phyloP scores from a whole-genome alignment of 2,888 invertebrate genomes.

The Idaea aversata region DNA sequence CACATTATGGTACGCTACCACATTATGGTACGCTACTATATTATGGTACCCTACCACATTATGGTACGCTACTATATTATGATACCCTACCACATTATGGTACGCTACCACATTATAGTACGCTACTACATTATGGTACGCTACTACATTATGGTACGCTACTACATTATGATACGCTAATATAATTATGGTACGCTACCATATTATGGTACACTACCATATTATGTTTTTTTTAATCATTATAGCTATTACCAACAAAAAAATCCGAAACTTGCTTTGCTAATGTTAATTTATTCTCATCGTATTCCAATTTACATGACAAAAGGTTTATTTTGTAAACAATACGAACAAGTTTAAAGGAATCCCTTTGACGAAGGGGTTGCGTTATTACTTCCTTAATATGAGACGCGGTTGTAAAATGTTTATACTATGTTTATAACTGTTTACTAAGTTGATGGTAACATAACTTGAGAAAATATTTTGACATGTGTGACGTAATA shows the following conservation, averaged over 20 bases:
- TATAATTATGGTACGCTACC: not conserved
- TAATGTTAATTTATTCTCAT: conserved; percentile 43
- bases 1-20: no score
- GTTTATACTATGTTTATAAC: conserved; percentile 18
- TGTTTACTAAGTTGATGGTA: conserved; percentile 12
- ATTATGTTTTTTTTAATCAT: no score
- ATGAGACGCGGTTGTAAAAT: conserved; percentile 37
- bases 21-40: no score
- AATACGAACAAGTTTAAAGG: conserved; percentile 39
- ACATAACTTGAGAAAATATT: conserved; percentile 15
- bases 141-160: conserved; percentile 4
- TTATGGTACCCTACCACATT: no score
- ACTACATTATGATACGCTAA: no score
- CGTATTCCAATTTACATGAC: conserved; percentile 46
- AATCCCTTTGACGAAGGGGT: conserved; percentile 38
- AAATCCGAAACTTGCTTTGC: conserved; percentile 32
- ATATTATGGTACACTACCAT: no score
- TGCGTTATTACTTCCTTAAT: conserved; percentile 17
- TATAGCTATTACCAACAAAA: conserved; percentile 5
- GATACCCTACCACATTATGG: no score
- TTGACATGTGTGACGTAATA: conserved; percentile 10
- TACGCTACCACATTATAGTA: no score
- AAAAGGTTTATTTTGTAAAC: conserved; percentile 44
- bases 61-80: no score
- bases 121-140: conserved; percentile 16